Percentiles rank a stretch among this genome's conserved stretches.
Evolutionary conservation across 53 echinoderm and acorn worm genomes (phyloP).

Genomic region (Hippasteria phrygiana): DNA sequence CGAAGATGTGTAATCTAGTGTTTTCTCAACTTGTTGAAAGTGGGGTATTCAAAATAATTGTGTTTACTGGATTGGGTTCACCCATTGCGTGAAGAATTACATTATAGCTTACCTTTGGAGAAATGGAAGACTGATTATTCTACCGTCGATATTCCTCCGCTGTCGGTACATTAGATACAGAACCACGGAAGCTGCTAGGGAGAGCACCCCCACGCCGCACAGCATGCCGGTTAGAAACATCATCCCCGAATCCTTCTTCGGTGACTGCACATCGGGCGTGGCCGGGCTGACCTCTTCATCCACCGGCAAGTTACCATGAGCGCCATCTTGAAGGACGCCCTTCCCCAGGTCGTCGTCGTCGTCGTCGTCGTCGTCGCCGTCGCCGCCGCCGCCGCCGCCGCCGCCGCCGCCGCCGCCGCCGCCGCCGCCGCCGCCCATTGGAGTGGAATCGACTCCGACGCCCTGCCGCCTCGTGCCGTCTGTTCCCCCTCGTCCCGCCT

Average conservation of each 20-base stretch:
- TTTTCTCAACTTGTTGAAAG: too few relatives aligned
- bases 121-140: slow-evolving; percentile 27
- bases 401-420: neutral
- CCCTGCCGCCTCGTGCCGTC: neutral
- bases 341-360: neutral
- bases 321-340: slow-evolving; percentile 9
- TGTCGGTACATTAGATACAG: slow-evolving; percentile 47
- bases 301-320: neutral
- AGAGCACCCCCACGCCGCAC: slow-evolving; percentile 47
- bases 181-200: slow-evolving; percentile 29
- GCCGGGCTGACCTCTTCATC: slow-evolving; percentile 6
- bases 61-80: too few relatives aligned
- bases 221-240: slow-evolving; percentile 60
- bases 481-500: neutral
- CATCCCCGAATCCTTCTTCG: slow-evolving; percentile 31
- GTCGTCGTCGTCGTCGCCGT: neutral
- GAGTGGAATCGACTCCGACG: neutral
- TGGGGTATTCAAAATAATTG: too few relatives aligned
- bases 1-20: too few relatives aligned
- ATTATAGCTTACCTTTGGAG: slow-evolving; percentile 27
- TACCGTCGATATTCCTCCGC: slow-evolving; percentile 17
- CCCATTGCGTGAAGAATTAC: too few relatives aligned
- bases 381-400: neutral
- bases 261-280: slow-evolving; percentile 30
- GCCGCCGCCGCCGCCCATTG: neutral